phyloP scores from a whole-genome alignment of 2,113 vertebrate genomes.

The Mus spicilegus region DNA sequence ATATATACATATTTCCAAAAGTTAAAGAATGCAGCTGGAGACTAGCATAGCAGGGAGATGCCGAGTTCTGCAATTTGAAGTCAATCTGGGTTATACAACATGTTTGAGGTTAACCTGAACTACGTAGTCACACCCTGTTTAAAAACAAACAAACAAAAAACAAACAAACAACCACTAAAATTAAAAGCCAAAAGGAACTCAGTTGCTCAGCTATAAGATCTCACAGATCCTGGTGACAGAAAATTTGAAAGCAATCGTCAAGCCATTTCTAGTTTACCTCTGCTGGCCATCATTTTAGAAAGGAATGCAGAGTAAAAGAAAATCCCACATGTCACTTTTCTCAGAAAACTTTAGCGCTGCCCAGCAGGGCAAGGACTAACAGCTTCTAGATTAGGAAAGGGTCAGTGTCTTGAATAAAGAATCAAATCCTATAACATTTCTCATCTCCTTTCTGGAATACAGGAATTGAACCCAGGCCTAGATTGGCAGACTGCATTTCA shows the following conservation, averaged over 20 bases:
- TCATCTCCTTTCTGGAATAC: conserved; percentile 51
- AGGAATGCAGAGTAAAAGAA: background rate
- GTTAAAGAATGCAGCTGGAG: background rate
- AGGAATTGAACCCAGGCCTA: conserved; percentile 73
- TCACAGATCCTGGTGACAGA: background rate
- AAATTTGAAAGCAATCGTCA: background rate
- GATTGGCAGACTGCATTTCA: conserved; percentile 45
- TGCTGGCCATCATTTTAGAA: conserved; percentile 26
- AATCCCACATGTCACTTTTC: conserved; percentile 19
- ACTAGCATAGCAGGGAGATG: background rate
- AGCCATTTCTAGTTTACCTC: background rate
- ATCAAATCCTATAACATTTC: conserved; percentile 55
- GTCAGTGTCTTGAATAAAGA: conserved; percentile 2
- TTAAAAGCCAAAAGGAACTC: background rate
- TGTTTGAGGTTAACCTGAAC: background rate
- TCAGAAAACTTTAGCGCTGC: conserved; percentile 46
- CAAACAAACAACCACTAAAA: background rate
- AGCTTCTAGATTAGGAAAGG: conserved; percentile 47
- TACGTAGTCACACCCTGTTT: background rate
- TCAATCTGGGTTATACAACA: background rate
- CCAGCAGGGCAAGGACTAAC: background rate
- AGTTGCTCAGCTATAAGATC: background rate
- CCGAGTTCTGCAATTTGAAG: background rate
- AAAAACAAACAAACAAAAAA: background rate
- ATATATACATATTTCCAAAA: conserved; percentile 39